Evolutionary conservation across 2,888 invertebrate genomes (phyloP), one percentile per base, ranked within the genome.

Genomic region (Matsumyia berberina): DNA sequence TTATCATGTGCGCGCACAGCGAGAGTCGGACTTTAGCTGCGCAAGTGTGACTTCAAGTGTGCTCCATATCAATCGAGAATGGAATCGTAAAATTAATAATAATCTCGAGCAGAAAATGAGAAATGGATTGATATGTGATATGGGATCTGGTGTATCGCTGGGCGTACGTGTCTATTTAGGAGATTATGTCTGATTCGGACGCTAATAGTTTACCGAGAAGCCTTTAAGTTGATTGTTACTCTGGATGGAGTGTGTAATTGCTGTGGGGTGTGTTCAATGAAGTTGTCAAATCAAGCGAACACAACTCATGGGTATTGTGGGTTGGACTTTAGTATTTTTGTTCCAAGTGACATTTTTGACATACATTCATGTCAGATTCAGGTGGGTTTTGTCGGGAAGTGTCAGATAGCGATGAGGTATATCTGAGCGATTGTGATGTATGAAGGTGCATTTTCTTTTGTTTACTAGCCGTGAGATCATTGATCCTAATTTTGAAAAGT

Each of bases 111-210:
- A 42, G 78, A 78, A 74, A 69, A 78, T 78, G 57, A 78, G 46
- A 67, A 67, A 73, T 78, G 73, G 62, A 73, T 67, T 78, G 82
- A 78, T 83, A 82, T 46, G 51, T 66, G 82, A 82, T 77, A 73
- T 39, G 33, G 19, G 57, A 67, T 62, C 70, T 62, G 24, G n/a
- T 6, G 35, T 58, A 64, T 62, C 53, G 46, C 4, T 2, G 29
- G 51, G 58, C 51, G 70, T 42, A 44, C 73, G 62, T 78, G 78
- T 42, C 67, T 73, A 67, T 72, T 72, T 55, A 8, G 51, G 31
- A 58, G 70, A 72, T 70, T 72, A 70, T 64, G 57, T 72, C 58
- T 77, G 53, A 77, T 72, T 67, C 69, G 73, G 83, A 83, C 83
- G 62, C 62, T 67, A 78, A 83, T 73, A 73, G 73, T 60, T 78